Conservation (phyloP, 2,888 invertebrate genomes). For the Vannuccia rotundouncinata region DNA sequence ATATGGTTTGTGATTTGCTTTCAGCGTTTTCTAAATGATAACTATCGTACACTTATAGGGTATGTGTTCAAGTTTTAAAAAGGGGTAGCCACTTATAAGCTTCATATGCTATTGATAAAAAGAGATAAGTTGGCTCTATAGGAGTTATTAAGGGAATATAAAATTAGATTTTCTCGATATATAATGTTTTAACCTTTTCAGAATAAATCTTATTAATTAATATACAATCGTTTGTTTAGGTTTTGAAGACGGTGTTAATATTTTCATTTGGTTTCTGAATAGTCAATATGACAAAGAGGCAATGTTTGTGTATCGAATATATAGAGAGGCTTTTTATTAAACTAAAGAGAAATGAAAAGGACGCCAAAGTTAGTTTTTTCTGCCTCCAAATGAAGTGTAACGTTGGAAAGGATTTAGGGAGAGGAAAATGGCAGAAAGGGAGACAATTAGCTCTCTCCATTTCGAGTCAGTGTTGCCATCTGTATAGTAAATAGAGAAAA, state of each 20-base stretch:
- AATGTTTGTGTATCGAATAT: background rate
- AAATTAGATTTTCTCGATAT: too few relatives aligned
- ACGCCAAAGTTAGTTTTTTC: background rate
- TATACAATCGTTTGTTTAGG: background rate
- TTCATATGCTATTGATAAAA: too few relatives aligned
- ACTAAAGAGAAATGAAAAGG: background rate
- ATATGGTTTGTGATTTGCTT: too few relatives aligned
- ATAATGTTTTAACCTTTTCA: too few relatives aligned
- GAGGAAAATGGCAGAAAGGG: background rate
- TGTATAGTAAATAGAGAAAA: background rate
- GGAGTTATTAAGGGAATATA: too few relatives aligned
- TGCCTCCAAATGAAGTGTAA: background rate
- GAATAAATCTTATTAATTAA: background rate
- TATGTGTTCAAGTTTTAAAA: too few relatives aligned
- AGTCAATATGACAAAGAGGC: background rate
- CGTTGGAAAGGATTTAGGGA: background rate
- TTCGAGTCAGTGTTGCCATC: slow-evolving; percentile 19
- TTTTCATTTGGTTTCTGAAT: background rate
- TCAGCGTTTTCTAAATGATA: too few relatives aligned
- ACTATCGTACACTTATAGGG: too few relatives aligned
- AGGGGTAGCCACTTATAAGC: too few relatives aligned
- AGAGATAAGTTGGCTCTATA: too few relatives aligned
- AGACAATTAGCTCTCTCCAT: background rate
- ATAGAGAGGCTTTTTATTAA: background rate
- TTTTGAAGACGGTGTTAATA: slow-evolving; percentile 8